Percentiles rank a stretch among this genome's conserved stretches.
Conservation (phyloP, 2,797 vertebrate genomes). For the Silurus aristotelis region DNA sequence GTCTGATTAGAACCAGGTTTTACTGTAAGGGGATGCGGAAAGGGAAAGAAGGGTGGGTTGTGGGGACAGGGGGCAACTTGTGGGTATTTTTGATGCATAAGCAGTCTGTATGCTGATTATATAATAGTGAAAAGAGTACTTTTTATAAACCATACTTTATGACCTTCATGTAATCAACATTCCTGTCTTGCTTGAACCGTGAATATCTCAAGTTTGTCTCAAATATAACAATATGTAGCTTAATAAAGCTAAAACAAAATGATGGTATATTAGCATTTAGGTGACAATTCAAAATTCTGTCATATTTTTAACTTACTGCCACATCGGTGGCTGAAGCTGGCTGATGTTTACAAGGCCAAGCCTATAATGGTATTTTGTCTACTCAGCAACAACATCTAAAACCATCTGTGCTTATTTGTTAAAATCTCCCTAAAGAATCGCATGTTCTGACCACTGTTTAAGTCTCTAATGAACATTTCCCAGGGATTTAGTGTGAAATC, state of each 20-base stretch:
- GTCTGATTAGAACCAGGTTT: constrained; percentile 71
- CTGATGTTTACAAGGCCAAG: constrained; percentile 45
- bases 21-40: constrained; percentile 57
- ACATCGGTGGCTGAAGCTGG: background rate
- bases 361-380: constrained; percentile 41
- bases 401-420: constrained; percentile 15
- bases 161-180: constrained; percentile 53
- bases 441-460: background rate
- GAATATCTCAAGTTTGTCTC: background rate
- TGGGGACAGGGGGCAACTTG: background rate
- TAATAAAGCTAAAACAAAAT: background rate
- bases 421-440: background rate
- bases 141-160: constrained; percentile 50
- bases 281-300: constrained; percentile 10
- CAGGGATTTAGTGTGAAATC: constrained; percentile 5
- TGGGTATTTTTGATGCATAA: constrained; percentile 16
- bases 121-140: background rate
- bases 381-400: constrained; percentile 29
- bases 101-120: constrained; percentile 1
- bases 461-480: background rate
- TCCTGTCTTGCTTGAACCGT: background rate
- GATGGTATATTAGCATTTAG: background rate
- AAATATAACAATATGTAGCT: background rate
- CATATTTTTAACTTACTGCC: background rate
- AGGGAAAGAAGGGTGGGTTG: constrained; percentile 37